Base-by-base conservation (phyloP, 2,797 vertebrate genomes). In the Streptopelia turtur region DNA sequence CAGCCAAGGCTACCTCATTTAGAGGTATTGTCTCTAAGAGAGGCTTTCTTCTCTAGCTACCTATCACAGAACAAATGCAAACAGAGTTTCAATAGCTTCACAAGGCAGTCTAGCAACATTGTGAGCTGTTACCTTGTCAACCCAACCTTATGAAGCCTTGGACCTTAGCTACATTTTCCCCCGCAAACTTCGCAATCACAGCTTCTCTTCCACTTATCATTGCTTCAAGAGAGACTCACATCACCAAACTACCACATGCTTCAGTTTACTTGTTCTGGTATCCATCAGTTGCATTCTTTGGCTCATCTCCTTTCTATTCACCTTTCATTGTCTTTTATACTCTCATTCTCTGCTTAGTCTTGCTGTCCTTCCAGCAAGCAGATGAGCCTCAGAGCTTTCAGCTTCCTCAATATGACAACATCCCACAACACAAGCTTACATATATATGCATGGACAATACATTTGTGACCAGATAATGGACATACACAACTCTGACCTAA, bases 161-260 rank as follows among this genome's bases (percentile, higher is more conserved):
- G 31, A 65, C 72, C 15, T 49, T 33, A 39, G 52, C 18, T 50
- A 33, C 33, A 63, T n/a, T 61, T 37, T 9, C 6, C 13, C 7
- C 2, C 3, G 2, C 3, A 61, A 31, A 3, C 33, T 47, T 55
- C 31, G 28, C 45, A 50, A 49, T n/a, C 21, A 33, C 45, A 83
- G 68, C 24, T 93, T 61, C 64, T 74, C 72, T 39, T 59, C 12
- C 33, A 72, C 39, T 10, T 52, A 28, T 17, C 33, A 70, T 9
- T 0, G 0, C 49, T 60, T 43, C 52, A 43, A 15, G 17, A 89
- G 27, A 74, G 30, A 23, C 33, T 64, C 11, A 10, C 6, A 18
- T 22, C 18, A 41, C 50, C 56, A 39, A 76, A 68, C 37, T 9
- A 47, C 11, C 24, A 75, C 13, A 4, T 3, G 12, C 33, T 87